Percentiles rank a stretch among this genome's conserved stretches.
Evolutionary conservation across 2,113 vertebrate genomes (phyloP).

Genomic region (Callipepla californica): DNA sequence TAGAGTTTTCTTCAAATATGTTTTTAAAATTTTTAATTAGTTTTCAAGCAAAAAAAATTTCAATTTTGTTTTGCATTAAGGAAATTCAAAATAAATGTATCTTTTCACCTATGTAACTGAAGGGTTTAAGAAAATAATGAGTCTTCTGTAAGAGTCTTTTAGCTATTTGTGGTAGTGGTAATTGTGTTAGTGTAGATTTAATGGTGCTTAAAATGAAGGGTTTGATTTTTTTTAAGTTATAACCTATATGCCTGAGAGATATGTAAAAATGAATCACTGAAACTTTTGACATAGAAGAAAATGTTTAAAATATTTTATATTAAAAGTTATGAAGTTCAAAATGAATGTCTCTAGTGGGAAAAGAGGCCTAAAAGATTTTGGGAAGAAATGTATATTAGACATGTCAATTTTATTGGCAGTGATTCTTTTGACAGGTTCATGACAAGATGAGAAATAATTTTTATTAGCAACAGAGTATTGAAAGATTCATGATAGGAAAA

Average conservation of each 20-base stretch:
- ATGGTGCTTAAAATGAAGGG: neutral
- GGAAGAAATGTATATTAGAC: slow-evolving; percentile 66
- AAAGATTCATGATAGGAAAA: slow-evolving; percentile 75
- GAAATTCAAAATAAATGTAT: neutral
- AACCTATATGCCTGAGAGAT: neutral
- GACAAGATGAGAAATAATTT: slow-evolving; percentile 71
- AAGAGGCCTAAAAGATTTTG: slow-evolving; percentile 30
- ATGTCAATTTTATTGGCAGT: slow-evolving; percentile 66
- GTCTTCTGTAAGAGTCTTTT: neutral
- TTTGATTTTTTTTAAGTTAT: neutral
- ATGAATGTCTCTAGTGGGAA: neutral
- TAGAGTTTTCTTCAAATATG: neutral
- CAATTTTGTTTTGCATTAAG: neutral
- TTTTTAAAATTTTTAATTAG: neutral
- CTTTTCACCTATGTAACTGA: neutral
- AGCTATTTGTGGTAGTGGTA: neutral
- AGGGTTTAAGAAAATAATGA: neutral
- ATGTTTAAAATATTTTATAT: neutral
- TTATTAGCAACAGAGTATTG: slow-evolving; percentile 58
- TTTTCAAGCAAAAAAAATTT: neutral
- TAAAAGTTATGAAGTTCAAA: neutral
- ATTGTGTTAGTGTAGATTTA: neutral
- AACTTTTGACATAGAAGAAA: neutral
- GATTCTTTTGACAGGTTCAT: slow-evolving; percentile 69
- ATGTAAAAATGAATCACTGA: neutral